phyloP scores from a whole-genome alignment of 2,888 invertebrate species.

The Osmoderma eremita region DNA sequence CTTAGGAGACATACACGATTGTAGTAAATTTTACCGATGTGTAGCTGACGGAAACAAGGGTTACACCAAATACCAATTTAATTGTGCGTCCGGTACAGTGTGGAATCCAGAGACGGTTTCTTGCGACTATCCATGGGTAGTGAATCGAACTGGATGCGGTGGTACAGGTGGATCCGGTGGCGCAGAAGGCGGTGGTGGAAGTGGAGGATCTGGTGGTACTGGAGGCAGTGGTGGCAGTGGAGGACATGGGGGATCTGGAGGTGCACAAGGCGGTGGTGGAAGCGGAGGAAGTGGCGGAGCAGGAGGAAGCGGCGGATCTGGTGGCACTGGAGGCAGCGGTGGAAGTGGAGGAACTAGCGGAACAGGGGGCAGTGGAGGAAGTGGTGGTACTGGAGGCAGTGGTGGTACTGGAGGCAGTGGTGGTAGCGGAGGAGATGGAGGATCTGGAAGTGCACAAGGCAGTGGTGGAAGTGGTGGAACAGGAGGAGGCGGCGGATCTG shows the following conservation, averaged over 20 bases:
- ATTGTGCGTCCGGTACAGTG: conserved; percentile 79
- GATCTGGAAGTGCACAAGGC: conserved; percentile 17
- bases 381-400: conserved; percentile 26
- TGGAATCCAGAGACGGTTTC: conserved; percentile 77
- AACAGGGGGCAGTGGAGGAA: conserved; percentile 10
- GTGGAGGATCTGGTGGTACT: conserved; percentile 18
- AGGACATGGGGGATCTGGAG: conserved; percentile 6
- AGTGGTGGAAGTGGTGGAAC: conserved; percentile 15
- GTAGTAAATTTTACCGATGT: conserved; percentile 82
- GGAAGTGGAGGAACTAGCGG: conserved; percentile 38
- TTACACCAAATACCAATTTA: conserved; percentile 75
- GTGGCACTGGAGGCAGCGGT: conserved; percentile 42
- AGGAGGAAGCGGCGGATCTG: conserved; percentile 19
- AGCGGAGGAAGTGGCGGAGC: conserved; percentile 23
- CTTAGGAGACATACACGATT: conserved; percentile 74
- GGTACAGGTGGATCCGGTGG: conserved; percentile 8
- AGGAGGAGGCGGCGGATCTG: conserved; percentile 39
- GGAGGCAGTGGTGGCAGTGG: conserved; percentile 17
- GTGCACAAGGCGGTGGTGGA: conserved; percentile 21
- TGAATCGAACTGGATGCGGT: conserved; percentile 45
- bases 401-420: conserved; percentile 25
- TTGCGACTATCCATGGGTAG: conserved; percentile 77
- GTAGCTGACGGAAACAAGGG: conserved; percentile 71
- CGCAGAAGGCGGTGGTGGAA: conserved; percentile 21
- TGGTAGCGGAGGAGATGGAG: conserved; percentile 6